phyloP scores from a whole-genome alignment of 2,888 invertebrate genomes.

The Archips xylosteana region DNA sequence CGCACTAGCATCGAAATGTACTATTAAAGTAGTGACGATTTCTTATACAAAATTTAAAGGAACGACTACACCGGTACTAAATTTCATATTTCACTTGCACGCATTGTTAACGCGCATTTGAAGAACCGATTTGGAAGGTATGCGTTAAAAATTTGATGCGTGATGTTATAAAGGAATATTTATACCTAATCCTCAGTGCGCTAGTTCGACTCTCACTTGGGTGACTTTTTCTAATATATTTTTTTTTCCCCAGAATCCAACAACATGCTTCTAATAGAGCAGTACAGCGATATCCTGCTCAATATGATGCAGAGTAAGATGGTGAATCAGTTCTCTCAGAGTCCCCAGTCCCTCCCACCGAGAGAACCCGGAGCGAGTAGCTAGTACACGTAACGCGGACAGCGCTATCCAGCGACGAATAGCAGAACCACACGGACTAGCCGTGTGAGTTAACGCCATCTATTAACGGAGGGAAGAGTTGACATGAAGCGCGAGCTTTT shows the following conservation, averaged over 20 bases:
- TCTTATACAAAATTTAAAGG: no score
- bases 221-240: not conserved
- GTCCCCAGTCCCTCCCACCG: conserved; percentile 73
- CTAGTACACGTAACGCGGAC: conserved; percentile 60
- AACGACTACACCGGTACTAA: no score
- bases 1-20: no score
- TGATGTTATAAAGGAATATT: no score
- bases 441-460: conserved; percentile 14
- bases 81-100: no score
- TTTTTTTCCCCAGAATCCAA: conserved; percentile 61
- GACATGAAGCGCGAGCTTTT: not conserved
- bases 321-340: conserved; percentile 74
- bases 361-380: conserved; percentile 68
- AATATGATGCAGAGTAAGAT: conserved; percentile 84
- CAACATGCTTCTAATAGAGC: conserved; percentile 85
- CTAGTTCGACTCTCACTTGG: no score
- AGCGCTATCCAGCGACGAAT: conserved; percentile 27
- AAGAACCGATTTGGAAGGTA: no score
- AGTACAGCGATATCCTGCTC: conserved; percentile 87
- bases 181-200: no score
- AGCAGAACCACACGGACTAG: conserved; percentile 39
- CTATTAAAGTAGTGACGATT: no score
- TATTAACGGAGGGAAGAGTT: not conserved
- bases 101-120: no score
- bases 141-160: no score